Evolutionary conservation across 2,888 invertebrate species (phyloP).

Genomic region (Sylvicola cinctus): DNA sequence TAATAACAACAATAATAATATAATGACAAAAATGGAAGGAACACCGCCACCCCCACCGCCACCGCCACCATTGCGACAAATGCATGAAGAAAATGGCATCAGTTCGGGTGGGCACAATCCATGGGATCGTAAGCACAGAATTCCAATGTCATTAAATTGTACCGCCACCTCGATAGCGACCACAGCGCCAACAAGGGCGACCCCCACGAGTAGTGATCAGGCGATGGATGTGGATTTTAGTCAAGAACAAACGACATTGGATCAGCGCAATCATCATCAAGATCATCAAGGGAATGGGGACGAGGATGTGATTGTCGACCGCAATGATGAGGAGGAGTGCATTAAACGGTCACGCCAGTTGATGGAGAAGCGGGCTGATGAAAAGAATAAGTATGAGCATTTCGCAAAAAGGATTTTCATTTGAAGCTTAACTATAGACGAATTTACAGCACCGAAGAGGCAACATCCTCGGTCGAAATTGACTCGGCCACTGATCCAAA

Average conservation of each 20-base stretch:
- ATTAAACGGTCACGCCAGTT: constrained; percentile 2
- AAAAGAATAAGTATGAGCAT: background rate
- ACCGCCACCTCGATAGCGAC: background rate
- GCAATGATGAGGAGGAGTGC: constrained; percentile 9
- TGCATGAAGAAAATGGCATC: constrained; percentile 6
- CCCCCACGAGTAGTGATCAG: constrained; percentile 9
- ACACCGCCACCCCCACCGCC: constrained; percentile 4
- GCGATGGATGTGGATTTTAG: constrained; percentile 9
- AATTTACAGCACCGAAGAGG: constrained; percentile 7
- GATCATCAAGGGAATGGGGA: too few relatives aligned
- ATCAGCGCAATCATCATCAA: constrained; percentile 22
- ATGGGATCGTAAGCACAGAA: constrained; percentile 4
- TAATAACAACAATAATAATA: constrained; percentile 6
- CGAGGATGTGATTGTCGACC: constrained; percentile 25
- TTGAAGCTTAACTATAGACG: too few relatives aligned
- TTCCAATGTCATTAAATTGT: background rate
- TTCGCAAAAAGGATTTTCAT: background rate
- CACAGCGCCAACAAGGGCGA: constrained; percentile 3
- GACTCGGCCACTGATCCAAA: constrained; percentile 7
- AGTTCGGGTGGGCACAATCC: constrained; percentile 4
- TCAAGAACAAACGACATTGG: constrained; percentile 10
- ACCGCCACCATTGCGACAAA: background rate
- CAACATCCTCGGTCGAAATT: constrained; percentile 9
- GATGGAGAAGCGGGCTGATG: too few relatives aligned
- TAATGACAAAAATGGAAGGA: constrained; percentile 4